Evolutionary conservation across 2,113 vertebrate genomes (phyloP), one percentile per base, ranked within the genome.

Genomic region (Daphoenositta chrysoptera): DNA sequence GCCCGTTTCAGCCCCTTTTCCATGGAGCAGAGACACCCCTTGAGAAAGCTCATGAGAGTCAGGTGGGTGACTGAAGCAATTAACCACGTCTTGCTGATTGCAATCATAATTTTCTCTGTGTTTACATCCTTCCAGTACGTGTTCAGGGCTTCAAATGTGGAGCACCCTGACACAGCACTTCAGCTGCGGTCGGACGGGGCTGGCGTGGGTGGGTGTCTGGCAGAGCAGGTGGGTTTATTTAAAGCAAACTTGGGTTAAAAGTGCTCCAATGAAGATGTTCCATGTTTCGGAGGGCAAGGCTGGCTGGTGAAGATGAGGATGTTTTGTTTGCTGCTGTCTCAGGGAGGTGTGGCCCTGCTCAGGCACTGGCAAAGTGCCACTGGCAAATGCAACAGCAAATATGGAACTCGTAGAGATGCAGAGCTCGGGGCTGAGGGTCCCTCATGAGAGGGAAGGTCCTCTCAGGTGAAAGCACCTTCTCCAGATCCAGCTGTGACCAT

Each of bases 51-150:
- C 21, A 24, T 0, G 1, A 44, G 23, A 51, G n/a, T 10, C 3
- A 0, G 39, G 4, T 24, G 22, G 44, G 45, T 51, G 40, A 63
- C 1, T 40, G 66, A 77, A 70, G 50, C 17, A 24, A 22, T n/a
- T 42, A 82, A 71, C 22, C 28, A 31, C 2, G 0, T 17, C 6
- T 15, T 27, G 48, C 23, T 60, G 30, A 45, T 30, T 40, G 24
- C 45, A 77, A 0, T 13, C 3, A 0, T 42, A 3, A 27, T 60
- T 61, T 58, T 27, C 81, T 77, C 87, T 64, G 15, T 2, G 8
- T 15, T 33, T 5, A 0, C 2, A 13, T 23, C 53, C 48, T 31
- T 40, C 56, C 61, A 16, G 8, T 3, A 13, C 0, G 0, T 37
- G 31, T 11, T 28, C 51, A 65, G 15, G 45, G 1, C 50, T 68